Percentiles rank a stretch among this genome's conserved stretches.
Evolutionary conservation across 2,888 invertebrate genomes (phyloP).

Genomic region (Pandemis cinnamomeana): DNA sequence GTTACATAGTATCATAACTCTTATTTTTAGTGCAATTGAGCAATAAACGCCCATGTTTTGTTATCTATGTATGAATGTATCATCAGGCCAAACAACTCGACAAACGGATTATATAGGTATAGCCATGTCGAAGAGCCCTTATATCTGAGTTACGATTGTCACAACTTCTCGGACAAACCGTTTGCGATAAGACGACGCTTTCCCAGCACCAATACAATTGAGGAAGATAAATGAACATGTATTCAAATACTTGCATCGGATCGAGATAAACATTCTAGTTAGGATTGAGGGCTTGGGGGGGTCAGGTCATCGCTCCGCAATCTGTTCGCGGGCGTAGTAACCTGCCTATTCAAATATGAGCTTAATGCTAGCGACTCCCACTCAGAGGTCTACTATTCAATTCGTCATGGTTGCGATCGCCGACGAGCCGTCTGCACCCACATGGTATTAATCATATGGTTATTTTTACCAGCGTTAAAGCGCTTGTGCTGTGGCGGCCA

Average conservation of each 20-base stretch:
- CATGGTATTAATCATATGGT: constrained; percentile 61
- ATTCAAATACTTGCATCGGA: constrained; percentile 18
- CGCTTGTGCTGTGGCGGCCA: constrained; percentile 49
- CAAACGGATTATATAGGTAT: background rate
- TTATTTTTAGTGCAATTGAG: constrained; percentile 2
- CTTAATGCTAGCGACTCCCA: constrained; percentile 43
- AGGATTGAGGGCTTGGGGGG: constrained; percentile 47
- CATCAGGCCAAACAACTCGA: background rate
- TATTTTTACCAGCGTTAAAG: constrained; percentile 64
- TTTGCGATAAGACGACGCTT: constrained; percentile 29
- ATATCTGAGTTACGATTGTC: constrained; percentile 27
- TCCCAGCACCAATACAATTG: constrained; percentile 6
- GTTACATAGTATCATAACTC: background rate
- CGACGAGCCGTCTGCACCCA: constrained; percentile 71
- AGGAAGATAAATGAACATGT: constrained; percentile 12
- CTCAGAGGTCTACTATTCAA: constrained; percentile 56
- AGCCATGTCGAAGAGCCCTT: constrained; percentile 8
- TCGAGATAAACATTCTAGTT: constrained; percentile 45
- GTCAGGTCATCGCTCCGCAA: constrained; percentile 66
- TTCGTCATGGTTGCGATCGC: constrained; percentile 63
- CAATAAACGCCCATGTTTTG: background rate
- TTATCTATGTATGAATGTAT: constrained; percentile 1
- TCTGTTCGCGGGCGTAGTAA: constrained; percentile 59
- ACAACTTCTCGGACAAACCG: constrained; percentile 19
- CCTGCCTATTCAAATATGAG: constrained; percentile 57